phyloP scores from a whole-genome alignment of 2,113 vertebrate species.

The Clarias macrocephalus region DNA sequence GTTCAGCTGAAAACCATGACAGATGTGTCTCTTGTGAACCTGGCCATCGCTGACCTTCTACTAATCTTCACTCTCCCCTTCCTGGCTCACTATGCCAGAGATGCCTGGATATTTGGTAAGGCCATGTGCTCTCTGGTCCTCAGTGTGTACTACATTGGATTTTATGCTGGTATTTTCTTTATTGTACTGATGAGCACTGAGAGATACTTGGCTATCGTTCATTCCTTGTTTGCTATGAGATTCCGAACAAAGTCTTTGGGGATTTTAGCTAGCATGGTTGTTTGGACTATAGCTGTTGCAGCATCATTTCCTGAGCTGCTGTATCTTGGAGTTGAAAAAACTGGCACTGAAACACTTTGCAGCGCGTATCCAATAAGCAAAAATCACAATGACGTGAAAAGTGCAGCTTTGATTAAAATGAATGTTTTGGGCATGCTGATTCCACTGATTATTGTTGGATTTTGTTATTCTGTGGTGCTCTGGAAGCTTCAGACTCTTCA shows the following conservation, averaged over 20 bases:
- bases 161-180: slow-evolving; percentile 85
- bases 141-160: slow-evolving; percentile 75
- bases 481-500: too few relatives aligned
- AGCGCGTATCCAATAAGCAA: not conserved
- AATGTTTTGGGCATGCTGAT: slow-evolving; percentile 68
- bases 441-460: slow-evolving; percentile 38
- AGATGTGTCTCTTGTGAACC: too few relatives aligned
- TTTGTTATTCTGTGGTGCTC: too few relatives aligned
- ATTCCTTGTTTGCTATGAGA: too few relatives aligned
- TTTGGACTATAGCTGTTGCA: too few relatives aligned
- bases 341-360: slow-evolving; percentile 3
- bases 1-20: too few relatives aligned
- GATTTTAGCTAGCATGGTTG: too few relatives aligned
- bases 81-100: too few relatives aligned
- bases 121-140: slow-evolving; percentile 75
- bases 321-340: slow-evolving; percentile 41
- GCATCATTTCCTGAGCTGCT: slow-evolving; percentile 76
- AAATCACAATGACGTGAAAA: rapidly evolving
- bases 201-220: too few relatives aligned
- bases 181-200: slow-evolving; percentile 69
- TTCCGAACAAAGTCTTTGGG: too few relatives aligned
- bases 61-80: too few relatives aligned
- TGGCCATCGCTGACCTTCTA: too few relatives aligned
- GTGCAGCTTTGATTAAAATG: slow-evolving; percentile 65
- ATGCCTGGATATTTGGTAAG: slow-evolving; percentile 68